phyloP scores from a whole-genome alignment of 2,113 vertebrate genomes.

The Pungitius pungitius region DNA sequence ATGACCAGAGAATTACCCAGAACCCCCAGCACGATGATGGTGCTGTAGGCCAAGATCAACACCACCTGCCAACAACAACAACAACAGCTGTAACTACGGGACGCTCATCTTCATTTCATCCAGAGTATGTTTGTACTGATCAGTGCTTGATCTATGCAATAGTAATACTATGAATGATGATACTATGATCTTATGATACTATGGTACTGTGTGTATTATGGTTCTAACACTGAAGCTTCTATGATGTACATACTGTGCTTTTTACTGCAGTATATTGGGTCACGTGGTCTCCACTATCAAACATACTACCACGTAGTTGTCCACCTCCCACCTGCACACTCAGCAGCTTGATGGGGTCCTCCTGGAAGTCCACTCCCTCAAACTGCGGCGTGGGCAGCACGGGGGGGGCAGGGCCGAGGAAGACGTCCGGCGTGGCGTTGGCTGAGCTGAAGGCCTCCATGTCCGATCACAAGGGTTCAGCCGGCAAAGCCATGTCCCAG shows the following conservation, averaged over 20 bases:
- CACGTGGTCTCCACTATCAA: too few relatives aligned
- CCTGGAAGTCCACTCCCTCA: conserved; percentile 64
- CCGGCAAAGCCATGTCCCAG: conserved; percentile 32
- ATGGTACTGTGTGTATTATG: too few relatives aligned
- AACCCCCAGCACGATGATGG: conserved; percentile 94
- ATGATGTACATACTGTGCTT: too few relatives aligned
- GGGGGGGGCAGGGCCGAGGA: not conserved
- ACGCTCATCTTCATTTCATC: not conserved
- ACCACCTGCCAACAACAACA: conserved; percentile 72
- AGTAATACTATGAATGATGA: too few relatives aligned
- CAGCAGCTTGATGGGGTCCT: conserved; percentile 89
- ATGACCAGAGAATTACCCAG: conserved; percentile 94
- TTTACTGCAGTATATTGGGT: too few relatives aligned
- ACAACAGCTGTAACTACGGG: not conserved
- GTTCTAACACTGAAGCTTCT: too few relatives aligned
- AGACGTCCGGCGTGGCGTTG: conserved; percentile 57
- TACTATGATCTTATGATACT: too few relatives aligned
- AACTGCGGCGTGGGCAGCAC: conserved; percentile 37
- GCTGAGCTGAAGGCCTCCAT: conserved; percentile 56
- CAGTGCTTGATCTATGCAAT: too few relatives aligned
- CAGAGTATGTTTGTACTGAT: too few relatives aligned
- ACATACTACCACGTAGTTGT: too few relatives aligned
- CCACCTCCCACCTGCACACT: conserved; percentile 82
- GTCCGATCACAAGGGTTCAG: conserved; percentile 36
- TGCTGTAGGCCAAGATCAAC: conserved; percentile 92